phyloP scores from a whole-genome alignment of 1,140 invertebrate species.

The Homalodisca vitripennis region DNA sequence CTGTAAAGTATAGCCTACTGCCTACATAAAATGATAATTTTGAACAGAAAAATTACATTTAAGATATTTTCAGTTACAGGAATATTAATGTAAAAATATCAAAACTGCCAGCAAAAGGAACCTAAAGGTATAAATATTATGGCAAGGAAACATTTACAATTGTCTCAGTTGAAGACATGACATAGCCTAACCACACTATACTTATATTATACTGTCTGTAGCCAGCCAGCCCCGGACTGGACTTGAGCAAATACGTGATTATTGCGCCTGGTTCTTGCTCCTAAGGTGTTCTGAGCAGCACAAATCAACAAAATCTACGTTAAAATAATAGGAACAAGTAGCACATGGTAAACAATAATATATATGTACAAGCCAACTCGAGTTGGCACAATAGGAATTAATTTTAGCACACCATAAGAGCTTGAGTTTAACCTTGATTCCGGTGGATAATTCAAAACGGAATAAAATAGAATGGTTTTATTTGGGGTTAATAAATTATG shows the following conservation, averaged over 20 bases:
- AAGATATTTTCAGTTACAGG: too few relatives aligned
- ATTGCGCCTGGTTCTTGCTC: background rate
- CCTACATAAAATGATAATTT: too few relatives aligned
- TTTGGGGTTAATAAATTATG: too few relatives aligned
- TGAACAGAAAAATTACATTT: too few relatives aligned
- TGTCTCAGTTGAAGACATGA: background rate
- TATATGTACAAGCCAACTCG: background rate
- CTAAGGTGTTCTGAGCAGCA: constrained; percentile 6
- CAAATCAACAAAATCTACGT: constrained; percentile 8
- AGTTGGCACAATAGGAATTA: background rate
- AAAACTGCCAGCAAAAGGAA: background rate
- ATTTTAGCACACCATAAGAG: background rate
- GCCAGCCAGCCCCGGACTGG: background rate
- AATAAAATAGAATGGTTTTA: background rate
- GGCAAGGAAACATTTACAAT: constrained; percentile 12
- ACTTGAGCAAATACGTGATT: constrained; percentile 19
- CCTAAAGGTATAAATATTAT: background rate
- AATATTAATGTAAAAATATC: too few relatives aligned
- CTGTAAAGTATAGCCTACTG: too few relatives aligned
- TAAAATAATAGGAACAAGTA: constrained; percentile 23
- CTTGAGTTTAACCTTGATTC: background rate
- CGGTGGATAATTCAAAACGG: background rate
- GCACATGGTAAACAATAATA: constrained; percentile 15
- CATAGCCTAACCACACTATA: constrained; percentile 10
- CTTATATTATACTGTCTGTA: constrained; percentile 9